phyloP scores from a whole-genome alignment of 2,113 vertebrate species.

The Deroptyus accipitrinus region DNA sequence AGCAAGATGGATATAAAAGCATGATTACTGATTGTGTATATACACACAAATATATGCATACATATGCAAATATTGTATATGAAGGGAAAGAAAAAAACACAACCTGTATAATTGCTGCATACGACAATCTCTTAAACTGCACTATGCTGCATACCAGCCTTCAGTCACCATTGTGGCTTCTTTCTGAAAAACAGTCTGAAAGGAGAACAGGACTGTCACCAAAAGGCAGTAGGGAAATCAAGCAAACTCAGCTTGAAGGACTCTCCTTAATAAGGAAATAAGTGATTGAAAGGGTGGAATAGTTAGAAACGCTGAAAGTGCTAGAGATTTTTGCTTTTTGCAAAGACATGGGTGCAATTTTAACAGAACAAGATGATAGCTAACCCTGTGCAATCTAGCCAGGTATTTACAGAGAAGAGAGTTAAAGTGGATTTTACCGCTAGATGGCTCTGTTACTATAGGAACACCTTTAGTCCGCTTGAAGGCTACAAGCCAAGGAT shows the following conservation, averaged over 20 bases:
- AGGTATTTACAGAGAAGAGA: background rate
- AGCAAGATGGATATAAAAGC: background rate
- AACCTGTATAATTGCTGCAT: background rate
- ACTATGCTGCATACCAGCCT: background rate
- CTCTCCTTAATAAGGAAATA: background rate
- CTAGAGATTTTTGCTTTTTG: background rate
- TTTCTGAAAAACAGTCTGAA: background rate
- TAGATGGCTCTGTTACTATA: constrained; percentile 59
- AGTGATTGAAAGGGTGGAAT: background rate
- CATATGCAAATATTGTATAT: background rate
- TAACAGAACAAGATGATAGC: background rate
- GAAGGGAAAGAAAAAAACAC: background rate
- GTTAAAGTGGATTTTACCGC: background rate
- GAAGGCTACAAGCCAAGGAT: background rate
- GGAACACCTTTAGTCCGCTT: background rate
- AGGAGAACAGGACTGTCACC: background rate
- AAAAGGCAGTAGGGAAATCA: background rate
- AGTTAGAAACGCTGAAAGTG: background rate
- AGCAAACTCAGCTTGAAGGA: background rate
- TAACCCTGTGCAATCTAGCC: background rate
- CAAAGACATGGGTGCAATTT: background rate
- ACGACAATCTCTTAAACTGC: background rate
- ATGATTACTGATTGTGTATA: background rate
- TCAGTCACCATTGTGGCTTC: background rate
- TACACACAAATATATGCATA: too few species aligned